These are phyloP conservation scores for Papilio helenus DNA, from an alignment of 1,140 invertebrate genomes.

Conservation along the genomic window DNA sequence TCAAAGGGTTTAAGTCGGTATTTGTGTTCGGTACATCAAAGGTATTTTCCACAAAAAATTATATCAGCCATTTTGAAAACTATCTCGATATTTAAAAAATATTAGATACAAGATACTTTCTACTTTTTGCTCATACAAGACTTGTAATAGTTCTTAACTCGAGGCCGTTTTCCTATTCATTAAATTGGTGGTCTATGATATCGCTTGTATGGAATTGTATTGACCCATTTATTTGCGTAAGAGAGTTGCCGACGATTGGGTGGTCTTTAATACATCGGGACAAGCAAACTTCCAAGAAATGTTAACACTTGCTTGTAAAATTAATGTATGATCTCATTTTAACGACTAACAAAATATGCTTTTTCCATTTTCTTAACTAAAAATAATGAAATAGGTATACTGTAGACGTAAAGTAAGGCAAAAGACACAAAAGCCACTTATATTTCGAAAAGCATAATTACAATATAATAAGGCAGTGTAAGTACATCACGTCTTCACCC, in stretches of 20 bases:
- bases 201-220: neutral
- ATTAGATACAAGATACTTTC: too few species aligned
- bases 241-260: constrained; percentile 9
- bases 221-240: neutral
- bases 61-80: neutral
- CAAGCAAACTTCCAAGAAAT: neutral
- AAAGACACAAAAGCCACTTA: too few species aligned
- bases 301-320: neutral
- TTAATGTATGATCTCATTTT: neutral
- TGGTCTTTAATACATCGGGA: constrained; percentile 4
- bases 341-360: too few species aligned
- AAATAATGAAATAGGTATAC: too few species aligned
- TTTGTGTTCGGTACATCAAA: neutral
- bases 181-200: neutral
- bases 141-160: neutral
- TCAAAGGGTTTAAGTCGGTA: neutral
- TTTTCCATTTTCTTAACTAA: too few species aligned
- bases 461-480: too few species aligned
- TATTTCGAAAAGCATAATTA: too few species aligned
- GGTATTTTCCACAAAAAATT: neutral
- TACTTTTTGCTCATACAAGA: neutral
- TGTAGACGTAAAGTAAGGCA: too few species aligned
- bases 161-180: neutral
- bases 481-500: too few species aligned
- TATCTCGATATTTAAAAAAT: neutral